Evolutionary conservation across 2,888 invertebrate species (phyloP).

Genomic region (Gnatocerus cornutus): DNA sequence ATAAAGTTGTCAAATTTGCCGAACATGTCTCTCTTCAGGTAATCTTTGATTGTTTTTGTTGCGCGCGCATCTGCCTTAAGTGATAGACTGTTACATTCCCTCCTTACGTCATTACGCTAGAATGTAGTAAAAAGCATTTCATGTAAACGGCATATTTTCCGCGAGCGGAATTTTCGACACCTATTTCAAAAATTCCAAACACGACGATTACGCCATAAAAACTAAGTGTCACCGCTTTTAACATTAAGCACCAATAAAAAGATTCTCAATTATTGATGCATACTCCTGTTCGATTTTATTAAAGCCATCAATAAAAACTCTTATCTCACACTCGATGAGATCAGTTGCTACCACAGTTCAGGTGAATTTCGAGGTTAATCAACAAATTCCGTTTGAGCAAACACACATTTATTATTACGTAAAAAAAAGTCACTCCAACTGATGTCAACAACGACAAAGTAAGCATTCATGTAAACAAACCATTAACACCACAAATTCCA

Average conservation of each 20-base stretch:
- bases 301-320: conserved; percentile 43
- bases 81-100: conserved; percentile 39
- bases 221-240: conserved; percentile 42
- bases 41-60: conserved; percentile 49
- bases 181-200: conserved; percentile 40
- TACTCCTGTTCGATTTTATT: conserved; percentile 39
- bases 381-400: conserved; percentile 30
- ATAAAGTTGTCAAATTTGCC: conserved; percentile 42
- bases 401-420: conserved; percentile 7
- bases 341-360: conserved; percentile 34
- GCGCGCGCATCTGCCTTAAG: conserved; percentile 49
- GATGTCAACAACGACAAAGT: conserved; percentile 23
- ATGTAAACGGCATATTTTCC: conserved; percentile 43
- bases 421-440: neutral
- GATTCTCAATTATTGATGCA: conserved; percentile 23
- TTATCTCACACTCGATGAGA: conserved; percentile 35
- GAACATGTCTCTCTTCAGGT: conserved; percentile 50
- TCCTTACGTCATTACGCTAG: conserved; percentile 44
- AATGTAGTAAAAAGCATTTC: conserved; percentile 45
- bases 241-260: conserved; percentile 42
- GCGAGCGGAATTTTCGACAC: conserved; percentile 37
- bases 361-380: conserved; percentile 41
- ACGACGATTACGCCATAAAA: conserved; percentile 41
- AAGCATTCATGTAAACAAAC: conserved; percentile 28
- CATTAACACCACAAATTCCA: conserved; percentile 17